phyloP scores from a whole-genome alignment of 2,797 vertebrate genomes.

The Leuciscus waleckii region DNA sequence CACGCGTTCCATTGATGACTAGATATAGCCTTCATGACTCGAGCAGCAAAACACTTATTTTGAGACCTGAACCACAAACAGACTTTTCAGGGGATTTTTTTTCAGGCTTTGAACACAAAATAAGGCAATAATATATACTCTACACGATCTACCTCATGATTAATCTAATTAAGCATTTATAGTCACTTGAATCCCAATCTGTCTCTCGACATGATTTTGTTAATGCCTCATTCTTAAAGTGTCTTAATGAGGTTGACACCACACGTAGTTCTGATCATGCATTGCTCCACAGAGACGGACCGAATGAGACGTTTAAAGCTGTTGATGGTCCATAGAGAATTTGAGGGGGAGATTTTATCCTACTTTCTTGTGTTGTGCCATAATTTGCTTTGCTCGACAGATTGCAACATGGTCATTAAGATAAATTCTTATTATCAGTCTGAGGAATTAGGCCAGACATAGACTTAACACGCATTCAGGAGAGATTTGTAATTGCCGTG shows the following conservation, averaged over 20 bases:
- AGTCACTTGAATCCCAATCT: constrained; percentile 32
- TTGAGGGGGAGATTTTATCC: constrained; percentile 31
- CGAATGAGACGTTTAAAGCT: constrained; percentile 32
- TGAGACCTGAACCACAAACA: background rate
- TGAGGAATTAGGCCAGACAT: background rate
- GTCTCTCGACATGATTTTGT: constrained; percentile 46
- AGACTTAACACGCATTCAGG: background rate
- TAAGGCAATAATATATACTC: background rate
- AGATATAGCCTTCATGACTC: background rate
- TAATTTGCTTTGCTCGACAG: background rate
- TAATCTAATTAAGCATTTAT: constrained; percentile 49
- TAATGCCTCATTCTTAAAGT: constrained; percentile 22
- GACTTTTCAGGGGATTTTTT: background rate
- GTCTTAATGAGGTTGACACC: constrained; percentile 60
- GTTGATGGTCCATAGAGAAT: constrained; percentile 37
- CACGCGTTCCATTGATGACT: constrained; percentile 6
- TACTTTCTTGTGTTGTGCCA: constrained; percentile 44
- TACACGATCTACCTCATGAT: constrained; percentile 38
- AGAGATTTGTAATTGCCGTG: background rate
- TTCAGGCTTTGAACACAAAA: background rate
- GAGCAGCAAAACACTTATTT: background rate
- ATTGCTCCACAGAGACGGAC: constrained; percentile 46
- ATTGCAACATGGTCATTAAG: background rate
- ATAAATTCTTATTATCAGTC: background rate
- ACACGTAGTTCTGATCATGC: constrained; percentile 47